Evolutionary conservation across 2,113 vertebrate species (phyloP).

Genomic region (Thermophis baileyi): DNA sequence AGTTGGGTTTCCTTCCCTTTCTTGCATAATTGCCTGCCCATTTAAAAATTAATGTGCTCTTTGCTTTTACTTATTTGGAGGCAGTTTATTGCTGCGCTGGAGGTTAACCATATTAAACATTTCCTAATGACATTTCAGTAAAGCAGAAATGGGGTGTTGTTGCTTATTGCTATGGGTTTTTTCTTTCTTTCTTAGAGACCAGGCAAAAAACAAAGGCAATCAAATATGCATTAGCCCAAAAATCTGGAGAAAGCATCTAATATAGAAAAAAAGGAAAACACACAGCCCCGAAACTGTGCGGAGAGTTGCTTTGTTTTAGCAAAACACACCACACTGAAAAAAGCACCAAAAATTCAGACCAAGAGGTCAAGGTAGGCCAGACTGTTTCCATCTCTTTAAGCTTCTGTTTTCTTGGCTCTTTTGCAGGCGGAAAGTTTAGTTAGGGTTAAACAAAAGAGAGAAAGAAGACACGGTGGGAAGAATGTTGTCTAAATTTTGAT

Average conservation of each 20-base stretch:
- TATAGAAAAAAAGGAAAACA: not conserved
- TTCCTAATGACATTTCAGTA: conserved; percentile 54
- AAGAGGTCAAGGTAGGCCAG: not conserved
- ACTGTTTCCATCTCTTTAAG: not conserved
- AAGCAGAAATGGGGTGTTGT: conserved; percentile 46
- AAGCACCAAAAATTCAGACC: not conserved
- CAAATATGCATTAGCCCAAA: conserved; percentile 24
- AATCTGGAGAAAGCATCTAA: not conserved
- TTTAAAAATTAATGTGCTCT: conserved; percentile 18
- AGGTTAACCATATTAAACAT: conserved; percentile 51
- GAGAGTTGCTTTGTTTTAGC: not conserved
- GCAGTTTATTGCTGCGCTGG: conserved; percentile 12
- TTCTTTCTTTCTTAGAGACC: conserved; percentile 14
- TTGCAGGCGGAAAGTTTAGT: not conserved
- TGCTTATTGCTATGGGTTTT: not conserved
- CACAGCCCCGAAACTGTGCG: rapidly evolving
- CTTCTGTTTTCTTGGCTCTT: rapidly evolving
- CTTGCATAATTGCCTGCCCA: not conserved
- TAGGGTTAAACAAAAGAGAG: not conserved
- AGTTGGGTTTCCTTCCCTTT: not conserved
- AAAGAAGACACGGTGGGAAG: not conserved
- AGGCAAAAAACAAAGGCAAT: conserved; percentile 30
- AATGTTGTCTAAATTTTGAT: not conserved
- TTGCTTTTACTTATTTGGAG: conserved; percentile 35
- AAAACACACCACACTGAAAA: no score